phyloP scores from a whole-genome alignment of 2,888 invertebrate genomes.

The Sericinus montela region DNA sequence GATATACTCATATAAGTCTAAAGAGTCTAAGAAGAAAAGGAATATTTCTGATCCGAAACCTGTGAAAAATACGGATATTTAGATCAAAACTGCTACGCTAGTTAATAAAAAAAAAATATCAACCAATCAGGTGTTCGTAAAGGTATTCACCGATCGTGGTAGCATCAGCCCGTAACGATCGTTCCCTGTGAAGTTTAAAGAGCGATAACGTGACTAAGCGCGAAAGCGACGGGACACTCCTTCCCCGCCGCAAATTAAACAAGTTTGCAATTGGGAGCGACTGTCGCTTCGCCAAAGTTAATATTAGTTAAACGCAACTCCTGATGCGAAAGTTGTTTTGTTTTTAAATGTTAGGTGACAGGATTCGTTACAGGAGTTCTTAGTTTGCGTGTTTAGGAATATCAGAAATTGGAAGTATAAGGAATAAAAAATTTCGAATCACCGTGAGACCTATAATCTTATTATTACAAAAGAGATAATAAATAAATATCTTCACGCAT shows the following conservation, averaged over 20 bases:
- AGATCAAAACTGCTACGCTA: no score
- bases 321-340: conserved; percentile 33
- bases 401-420: not conserved
- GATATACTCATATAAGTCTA: no score
- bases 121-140: not conserved
- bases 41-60: no score
- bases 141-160: not conserved
- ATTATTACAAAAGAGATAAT: no score
- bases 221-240: conserved; percentile 48
- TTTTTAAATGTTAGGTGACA: conserved; percentile 24
- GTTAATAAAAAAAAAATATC: conserved; percentile 1
- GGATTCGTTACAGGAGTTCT: conserved; percentile 14
- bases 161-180: conserved; percentile 29
- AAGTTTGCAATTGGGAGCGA: conserved; percentile 57
- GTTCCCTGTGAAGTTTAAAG: conserved; percentile 49
- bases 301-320: conserved; percentile 56
- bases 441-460: no score
- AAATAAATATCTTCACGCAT: no score
- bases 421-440: no score
- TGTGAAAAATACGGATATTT: no score
- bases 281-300: conserved; percentile 45
- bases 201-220: conserved; percentile 76
- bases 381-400: not conserved
- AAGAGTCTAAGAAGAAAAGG: no score
- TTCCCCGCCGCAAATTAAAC: conserved; percentile 69